These are phyloP conservation scores for Sebastes umbrosus DNA, from an alignment of 2,797 vertebrate genomes.

Conservation along the genomic window DNA sequence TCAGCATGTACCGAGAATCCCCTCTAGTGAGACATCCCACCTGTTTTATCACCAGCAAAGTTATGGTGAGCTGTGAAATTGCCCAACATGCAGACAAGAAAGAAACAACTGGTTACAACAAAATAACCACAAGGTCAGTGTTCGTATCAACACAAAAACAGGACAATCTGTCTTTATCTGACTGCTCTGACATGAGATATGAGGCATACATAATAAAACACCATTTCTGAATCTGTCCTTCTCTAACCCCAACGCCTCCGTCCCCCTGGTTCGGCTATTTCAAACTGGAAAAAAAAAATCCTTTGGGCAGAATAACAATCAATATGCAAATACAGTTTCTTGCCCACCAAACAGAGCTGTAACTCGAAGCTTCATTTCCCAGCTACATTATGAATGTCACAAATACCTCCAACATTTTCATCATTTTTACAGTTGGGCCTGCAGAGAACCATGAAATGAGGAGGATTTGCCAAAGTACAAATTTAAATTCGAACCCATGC, in stretches of 20 bases:
- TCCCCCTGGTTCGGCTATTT: background rate
- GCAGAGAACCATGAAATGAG: conserved; percentile 10
- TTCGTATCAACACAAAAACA: conserved; percentile 2
- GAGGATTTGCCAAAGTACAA: conserved; percentile 1
- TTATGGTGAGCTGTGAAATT: background rate
- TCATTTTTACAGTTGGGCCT: conserved; percentile 2
- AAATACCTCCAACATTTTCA: conserved; percentile 18
- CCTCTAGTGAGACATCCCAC: background rate
- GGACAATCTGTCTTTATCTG: conserved; percentile 5
- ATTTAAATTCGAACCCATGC: conserved; percentile 16
- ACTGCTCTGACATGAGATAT: conserved; percentile 7
- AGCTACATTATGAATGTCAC: conserved; percentile 8
- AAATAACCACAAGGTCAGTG: conserved; percentile 16
- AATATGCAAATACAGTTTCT: conserved; percentile 33
- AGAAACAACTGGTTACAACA: background rate
- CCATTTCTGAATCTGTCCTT: background rate
- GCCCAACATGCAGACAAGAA: background rate
- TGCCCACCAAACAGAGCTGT: conserved; percentile 7
- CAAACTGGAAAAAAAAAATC: background rate
- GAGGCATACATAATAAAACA: background rate
- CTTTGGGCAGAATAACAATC: conserved; percentile 17
- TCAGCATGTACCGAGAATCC: background rate
- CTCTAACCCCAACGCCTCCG: background rate
- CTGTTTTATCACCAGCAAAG: background rate
- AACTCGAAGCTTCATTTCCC: conserved; percentile 14